Conservation (phyloP, 2,113 vertebrate species). For the Dromas ardeola region DNA sequence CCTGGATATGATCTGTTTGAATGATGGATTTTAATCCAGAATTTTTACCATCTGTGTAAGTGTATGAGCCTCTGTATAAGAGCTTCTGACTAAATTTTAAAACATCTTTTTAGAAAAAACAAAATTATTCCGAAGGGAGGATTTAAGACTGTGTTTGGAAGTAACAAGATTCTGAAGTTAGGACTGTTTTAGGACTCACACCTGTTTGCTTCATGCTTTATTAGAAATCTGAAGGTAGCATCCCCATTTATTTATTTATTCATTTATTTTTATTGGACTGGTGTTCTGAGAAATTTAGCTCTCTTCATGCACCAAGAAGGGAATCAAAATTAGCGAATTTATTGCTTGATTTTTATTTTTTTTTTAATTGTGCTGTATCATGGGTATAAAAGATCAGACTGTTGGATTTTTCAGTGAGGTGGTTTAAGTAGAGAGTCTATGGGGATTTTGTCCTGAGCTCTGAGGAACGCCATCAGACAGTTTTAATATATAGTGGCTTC, state of each 20-base stretch:
- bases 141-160: neutral
- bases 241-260: neutral
- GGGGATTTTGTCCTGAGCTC: neutral
- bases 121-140: neutral
- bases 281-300: neutral
- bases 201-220: neutral
- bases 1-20: neutral
- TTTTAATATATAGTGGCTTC: neutral
- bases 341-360: neutral
- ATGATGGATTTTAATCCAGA: neutral
- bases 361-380: rapidly evolving
- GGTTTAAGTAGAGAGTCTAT: neutral
- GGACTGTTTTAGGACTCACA: neutral
- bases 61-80: neutral
- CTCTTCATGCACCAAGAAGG: neutral
- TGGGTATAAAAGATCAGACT: rapidly evolving
- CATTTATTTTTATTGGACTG: neutral
- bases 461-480: neutral
- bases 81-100: neutral
- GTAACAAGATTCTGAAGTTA: neutral
- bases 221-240: neutral
- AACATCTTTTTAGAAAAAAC: neutral
- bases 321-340: neutral
- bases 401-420: neutral
- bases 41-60: neutral